These are phyloP conservation scores for Clarias platycephalus DNA, from an alignment of 2,797 vertebrate genomes.

Conservation along the genomic window DNA sequence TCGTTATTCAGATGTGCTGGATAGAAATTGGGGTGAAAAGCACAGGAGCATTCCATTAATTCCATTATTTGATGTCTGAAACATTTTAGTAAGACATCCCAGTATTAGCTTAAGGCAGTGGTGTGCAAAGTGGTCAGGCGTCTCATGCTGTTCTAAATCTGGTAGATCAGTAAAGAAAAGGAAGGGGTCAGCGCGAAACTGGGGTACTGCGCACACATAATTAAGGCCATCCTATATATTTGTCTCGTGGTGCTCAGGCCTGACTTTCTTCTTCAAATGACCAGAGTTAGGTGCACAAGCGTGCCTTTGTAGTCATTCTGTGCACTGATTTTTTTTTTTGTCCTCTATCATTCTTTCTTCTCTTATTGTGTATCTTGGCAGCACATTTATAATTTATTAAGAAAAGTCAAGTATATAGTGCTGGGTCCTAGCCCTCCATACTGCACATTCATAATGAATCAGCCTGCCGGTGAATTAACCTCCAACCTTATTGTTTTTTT, in stretches of 20 bases:
- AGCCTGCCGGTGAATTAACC: conserved; percentile 49
- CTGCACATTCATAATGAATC: conserved; percentile 55
- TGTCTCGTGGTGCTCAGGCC: neutral
- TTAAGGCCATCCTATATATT: conserved; percentile 19
- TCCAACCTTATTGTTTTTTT: conserved; percentile 50
- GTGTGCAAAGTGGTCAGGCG: conserved; percentile 9
- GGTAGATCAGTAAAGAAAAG: neutral
- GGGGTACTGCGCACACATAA: conserved; percentile 16
- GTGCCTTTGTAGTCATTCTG: conserved; percentile 52
- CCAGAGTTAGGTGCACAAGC: conserved; percentile 25
- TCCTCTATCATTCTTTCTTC: conserved; percentile 30
- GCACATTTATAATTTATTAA: conserved; percentile 63
- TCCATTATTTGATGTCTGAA: neutral
- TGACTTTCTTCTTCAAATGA: conserved; percentile 9
- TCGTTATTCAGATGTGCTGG: neutral
- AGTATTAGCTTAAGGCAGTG: conserved; percentile 7
- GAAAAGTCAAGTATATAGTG: conserved; percentile 57
- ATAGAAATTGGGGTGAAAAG: neutral
- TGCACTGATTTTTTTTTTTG: conserved; percentile 37
- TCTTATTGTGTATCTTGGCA: conserved; percentile 58
- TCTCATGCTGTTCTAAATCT: neutral
- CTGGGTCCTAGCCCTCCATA: conserved; percentile 50
- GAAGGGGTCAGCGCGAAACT: neutral
- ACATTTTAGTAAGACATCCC: neutral
- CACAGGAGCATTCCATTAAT: neutral